phyloP scores from a whole-genome alignment of 2,888 invertebrate species.

The Lumbricus terrestris region DNA sequence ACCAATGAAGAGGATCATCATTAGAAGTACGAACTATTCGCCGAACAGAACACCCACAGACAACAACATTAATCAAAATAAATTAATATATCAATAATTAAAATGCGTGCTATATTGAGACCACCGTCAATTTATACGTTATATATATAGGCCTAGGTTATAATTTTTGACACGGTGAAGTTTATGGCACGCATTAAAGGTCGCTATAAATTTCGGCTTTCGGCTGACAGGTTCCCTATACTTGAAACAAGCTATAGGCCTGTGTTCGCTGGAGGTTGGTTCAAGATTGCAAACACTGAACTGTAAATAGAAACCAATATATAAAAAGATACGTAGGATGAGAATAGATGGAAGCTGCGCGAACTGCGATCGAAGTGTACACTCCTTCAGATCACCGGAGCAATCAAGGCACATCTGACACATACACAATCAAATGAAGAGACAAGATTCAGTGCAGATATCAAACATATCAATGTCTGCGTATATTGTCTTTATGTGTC shows the following conservation, averaged over 20 bases:
- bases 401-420: not conserved
- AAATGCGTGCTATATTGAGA: not conserved
- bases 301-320: not conserved
- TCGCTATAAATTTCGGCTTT: not conserved
- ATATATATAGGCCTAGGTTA: not conserved
- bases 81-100: not conserved
- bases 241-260: not conserved
- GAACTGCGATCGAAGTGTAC: not conserved
- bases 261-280: not conserved
- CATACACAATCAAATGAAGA: not conserved
- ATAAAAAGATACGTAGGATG: slow-evolving; percentile 7
- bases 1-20: not conserved
- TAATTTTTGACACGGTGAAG: not conserved
- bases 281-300: not conserved
- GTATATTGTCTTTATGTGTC: no score
- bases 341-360: not conserved
- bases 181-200: not conserved
- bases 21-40: not conserved
- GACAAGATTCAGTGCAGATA: not conserved
- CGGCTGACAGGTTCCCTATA: not conserved
- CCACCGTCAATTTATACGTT: not conserved
- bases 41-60: not conserved
- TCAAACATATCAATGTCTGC: no score
- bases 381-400: not conserved
- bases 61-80: not conserved